These are phyloP conservation scores for Diadumene lineata DNA, from an alignment of 92 coral and sea anemone genomes.

Conservation along the genomic window DNA sequence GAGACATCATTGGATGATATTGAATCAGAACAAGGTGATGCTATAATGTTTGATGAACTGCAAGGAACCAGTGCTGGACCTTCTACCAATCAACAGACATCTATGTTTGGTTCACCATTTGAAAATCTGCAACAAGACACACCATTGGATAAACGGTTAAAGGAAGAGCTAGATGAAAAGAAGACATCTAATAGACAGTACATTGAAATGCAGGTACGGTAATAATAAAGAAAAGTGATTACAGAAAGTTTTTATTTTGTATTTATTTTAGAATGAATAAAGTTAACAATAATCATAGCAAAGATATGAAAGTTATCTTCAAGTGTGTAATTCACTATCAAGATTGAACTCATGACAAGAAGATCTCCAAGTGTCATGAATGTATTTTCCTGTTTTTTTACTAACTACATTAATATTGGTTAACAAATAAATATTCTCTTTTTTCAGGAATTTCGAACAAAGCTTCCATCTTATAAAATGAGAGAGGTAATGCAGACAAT, in stretches of 20 bases:
- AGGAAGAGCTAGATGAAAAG: slow-evolving; percentile 33
- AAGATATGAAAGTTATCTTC: no score
- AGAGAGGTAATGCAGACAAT: slow-evolving; percentile 44
- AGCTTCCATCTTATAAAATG: slow-evolving; percentile 65
- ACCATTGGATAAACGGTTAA: slow-evolving; percentile 39
- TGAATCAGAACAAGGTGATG: slow-evolving; percentile 23
- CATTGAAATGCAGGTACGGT: slow-evolving; percentile 64
- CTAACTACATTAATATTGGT: no score
- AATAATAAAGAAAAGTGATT: neutral
- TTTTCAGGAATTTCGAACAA: slow-evolving; percentile 59
- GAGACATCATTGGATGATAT: neutral
- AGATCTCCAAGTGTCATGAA: no score
- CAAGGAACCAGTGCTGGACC: slow-evolving; percentile 5
- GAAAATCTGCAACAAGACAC: slow-evolving; percentile 37
- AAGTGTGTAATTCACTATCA: no score
- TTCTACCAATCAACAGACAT: neutral
- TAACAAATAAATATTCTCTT: no score
- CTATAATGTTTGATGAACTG: slow-evolving; percentile 39
- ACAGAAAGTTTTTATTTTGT: neutral
- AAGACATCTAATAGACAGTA: slow-evolving; percentile 24
- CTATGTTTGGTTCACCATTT: neutral
- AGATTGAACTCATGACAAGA: no score
- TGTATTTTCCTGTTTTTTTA: no score
- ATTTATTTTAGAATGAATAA: no score
- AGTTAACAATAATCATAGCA: no score